phyloP scores from a whole-genome alignment of 2,888 invertebrate species.

The Nemoura dubitans region DNA sequence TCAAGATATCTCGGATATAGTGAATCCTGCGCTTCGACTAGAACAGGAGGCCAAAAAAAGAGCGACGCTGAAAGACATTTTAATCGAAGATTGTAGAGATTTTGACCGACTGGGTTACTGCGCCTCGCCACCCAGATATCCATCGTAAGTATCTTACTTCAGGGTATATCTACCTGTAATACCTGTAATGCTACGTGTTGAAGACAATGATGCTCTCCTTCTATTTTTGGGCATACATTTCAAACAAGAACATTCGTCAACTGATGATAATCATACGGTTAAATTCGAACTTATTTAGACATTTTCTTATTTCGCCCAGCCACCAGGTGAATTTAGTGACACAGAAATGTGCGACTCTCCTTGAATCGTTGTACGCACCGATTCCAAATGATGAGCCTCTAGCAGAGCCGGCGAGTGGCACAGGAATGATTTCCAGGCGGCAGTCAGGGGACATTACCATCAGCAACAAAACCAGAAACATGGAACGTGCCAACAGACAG shows the following conservation, averaged over 20 bases:
- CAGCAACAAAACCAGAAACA: slow-evolving; percentile 43
- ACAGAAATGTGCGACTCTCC: slow-evolving; percentile 47
- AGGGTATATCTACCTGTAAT: neutral
- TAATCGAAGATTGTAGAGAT: slow-evolving; percentile 51
- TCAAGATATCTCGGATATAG: neutral
- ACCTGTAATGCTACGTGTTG: too few species aligned
- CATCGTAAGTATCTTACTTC: slow-evolving; percentile 50
- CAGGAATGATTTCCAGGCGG: neutral
- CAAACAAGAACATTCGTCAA: neutral
- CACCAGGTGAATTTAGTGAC: slow-evolving; percentile 49
- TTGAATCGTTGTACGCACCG: slow-evolving; percentile 49
- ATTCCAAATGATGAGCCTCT: slow-evolving; percentile 41
- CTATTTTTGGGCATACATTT: neutral
- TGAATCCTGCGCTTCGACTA: neutral
- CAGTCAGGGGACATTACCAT: neutral
- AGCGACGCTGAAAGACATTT: slow-evolving; percentile 51
- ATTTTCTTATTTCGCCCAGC: slow-evolving; percentile 36
- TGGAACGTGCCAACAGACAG: slow-evolving; percentile 50
- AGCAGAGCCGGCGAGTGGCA: neutral
- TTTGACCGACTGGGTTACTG: slow-evolving; percentile 52
- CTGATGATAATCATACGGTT: neutral
- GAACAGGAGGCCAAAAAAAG: slow-evolving; percentile 44
- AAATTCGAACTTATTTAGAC: neutral
- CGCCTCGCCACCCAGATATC: slow-evolving; percentile 52
- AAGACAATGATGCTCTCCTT: neutral